Evolutionary conservation across 2,797 vertebrate species (phyloP), one percentile per base, ranked within the genome.

Genomic region (Rhabdomys pumilio): DNA sequence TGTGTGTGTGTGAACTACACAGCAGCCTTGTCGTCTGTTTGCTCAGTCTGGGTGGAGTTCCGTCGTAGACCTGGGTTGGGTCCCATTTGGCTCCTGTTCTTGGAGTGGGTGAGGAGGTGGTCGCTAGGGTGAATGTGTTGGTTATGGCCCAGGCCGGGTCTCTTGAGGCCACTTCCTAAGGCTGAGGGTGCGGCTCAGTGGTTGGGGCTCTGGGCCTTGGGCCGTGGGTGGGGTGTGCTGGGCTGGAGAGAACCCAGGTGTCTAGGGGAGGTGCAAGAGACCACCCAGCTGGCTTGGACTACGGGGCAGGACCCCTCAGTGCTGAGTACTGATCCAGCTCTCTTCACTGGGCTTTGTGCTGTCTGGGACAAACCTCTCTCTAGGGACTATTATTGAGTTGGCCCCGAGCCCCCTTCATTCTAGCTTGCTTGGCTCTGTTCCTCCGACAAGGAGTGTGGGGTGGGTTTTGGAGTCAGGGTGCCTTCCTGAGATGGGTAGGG

Each of bases 271-370:
- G 61, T 82, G 47, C 20, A 53, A 72, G 59, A 96, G 97, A 97
- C 97, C 97, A 97, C 97, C 97, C 97, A 97, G 91, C 93, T 96
- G 82, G 97, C 76, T 38, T 90, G 81, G 72, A 14, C 73, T 92
- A 41, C 34, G 55, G 84, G 15, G 19, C n/a, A 82, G 67, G 50
- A n/a, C 22, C 2, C 19, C 9, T 65, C 20, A 10, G 44, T 53
- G 50, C 82, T 84, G n/a, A 81, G 75, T 0, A 0, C 50, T 50
- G 55, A 95, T 31, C 82, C 82, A n/a, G 79, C 69, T 75, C 80
- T 19, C 63, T 90, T 89, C 41, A 53, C 85, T 72, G 82, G 72
- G 57, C 89, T 92, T 89, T 50, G 11, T 1, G 2, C 76, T 61
- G 6, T 91, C 67, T 77, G 90, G 82, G 87, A 61, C 67, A 73